These are phyloP conservation scores for Enhydra lutris DNA, from an alignment of 2,113 vertebrate genomes.

Conservation along the genomic window DNA sequence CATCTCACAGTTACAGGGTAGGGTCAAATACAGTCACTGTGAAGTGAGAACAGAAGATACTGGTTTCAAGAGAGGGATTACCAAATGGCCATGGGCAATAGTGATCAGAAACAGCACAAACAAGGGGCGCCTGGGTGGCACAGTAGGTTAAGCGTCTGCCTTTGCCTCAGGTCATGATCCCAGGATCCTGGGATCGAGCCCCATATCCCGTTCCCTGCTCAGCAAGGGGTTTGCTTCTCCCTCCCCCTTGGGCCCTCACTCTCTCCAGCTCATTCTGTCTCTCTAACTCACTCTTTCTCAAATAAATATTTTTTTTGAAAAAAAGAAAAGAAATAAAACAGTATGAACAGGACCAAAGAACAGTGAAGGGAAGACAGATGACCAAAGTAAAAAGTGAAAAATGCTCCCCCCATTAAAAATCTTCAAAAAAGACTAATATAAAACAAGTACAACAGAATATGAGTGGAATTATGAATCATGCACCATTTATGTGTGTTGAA, in stretches of 20 bases:
- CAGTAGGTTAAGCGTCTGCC: neutral
- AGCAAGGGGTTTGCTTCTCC: neutral
- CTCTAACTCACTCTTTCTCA: neutral
- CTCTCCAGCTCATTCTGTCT: neutral
- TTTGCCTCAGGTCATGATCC: neutral
- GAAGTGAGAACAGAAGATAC: neutral
- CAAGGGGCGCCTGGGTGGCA: neutral
- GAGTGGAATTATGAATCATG: rapidly evolving
- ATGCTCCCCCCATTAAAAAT: rapidly evolving
- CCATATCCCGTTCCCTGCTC: neutral
- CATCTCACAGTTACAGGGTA: neutral
- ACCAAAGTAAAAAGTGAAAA: rapidly evolving
- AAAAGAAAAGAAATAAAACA: neutral
- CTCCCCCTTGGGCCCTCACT: neutral
- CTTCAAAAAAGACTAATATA: neutral
- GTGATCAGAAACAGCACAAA: rapidly evolving
- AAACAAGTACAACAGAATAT: neutral
- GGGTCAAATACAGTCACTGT: neutral
- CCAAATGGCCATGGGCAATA: rapidly evolving
- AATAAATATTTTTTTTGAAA: no score
- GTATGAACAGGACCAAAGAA: rapidly evolving
- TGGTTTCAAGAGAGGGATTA: rapidly evolving
- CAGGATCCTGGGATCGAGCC: neutral
- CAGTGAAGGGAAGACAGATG: rapidly evolving
- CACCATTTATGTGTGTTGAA: neutral